Evolutionary conservation across 1,140 invertebrate species (phyloP), one percentile per base, ranked within the genome.

Genomic region (Drosophila obscura): DNA sequence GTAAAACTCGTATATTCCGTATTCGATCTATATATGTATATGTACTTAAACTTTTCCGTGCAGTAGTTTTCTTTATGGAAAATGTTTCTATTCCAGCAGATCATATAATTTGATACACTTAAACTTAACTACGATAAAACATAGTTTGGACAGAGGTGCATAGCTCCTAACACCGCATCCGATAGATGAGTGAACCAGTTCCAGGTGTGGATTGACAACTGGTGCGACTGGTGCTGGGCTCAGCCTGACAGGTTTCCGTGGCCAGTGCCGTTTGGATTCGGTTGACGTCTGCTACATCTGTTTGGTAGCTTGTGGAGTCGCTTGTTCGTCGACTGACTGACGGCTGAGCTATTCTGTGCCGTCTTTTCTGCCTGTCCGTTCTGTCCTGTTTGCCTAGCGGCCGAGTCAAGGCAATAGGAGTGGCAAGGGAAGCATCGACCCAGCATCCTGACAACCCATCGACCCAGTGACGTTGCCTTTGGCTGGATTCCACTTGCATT

Each of bases 401-500:
- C 31, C 45, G 45, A 19, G 49, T 39, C 56, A 50, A 35, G 56
- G 73, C 55, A 46, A 48, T 61, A 44, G 49, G 45, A 48, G 49
- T 44, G 35, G 11, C 52, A 19, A 56, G 28, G 65, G 41, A 51
- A 45, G 56, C 73, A 43, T 56, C 63, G 60, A 76, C 57, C 71
- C 59, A 72, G 49, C 61, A 65, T 58, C 46, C 63, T 71, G 65
- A 60, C 79, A 64, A 75, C 73, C 74, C 68, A 78, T 63, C 83
- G 83, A 85, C 74, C 74, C 71, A 82, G 62, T 81, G 82, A 48
- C 81, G 63, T 60, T 66, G 63, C 76, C 67, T 69, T 85, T 66
- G 39, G 61, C 61, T 78, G 78, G 46, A 66, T 78, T 85, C 82
- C 78, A 78, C 82, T 82, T 78, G 82, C 82, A 85, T 87, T 85